A percentile compares a stretch with the other conserved stretches of the same genome.
Conservation (phyloP, 2,888 invertebrate genomes). For the Thalpophila matura region DNA sequence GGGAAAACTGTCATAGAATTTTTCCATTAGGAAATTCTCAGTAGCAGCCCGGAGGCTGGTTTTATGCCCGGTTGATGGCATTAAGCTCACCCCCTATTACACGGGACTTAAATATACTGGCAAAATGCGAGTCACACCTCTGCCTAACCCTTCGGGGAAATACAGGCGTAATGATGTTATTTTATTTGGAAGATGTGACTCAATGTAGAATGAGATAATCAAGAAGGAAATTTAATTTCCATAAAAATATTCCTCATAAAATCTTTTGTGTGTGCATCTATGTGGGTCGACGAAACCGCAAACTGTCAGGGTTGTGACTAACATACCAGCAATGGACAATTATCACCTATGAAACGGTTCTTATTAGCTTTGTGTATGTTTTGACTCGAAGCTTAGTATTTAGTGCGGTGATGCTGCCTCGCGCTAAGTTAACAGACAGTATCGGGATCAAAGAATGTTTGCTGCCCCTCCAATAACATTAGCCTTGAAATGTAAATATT, state of each 20-base stretch:
- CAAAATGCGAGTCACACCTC: too few relatives aligned
- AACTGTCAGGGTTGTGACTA: slow-evolving; percentile 43
- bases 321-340: slow-evolving; percentile 38
- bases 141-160: too few relatives aligned
- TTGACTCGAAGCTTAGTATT: slow-evolving; percentile 3
- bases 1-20: too few relatives aligned
- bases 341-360: slow-evolving; percentile 18
- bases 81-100: too few relatives aligned
- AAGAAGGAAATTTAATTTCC: slow-evolving; percentile 2
- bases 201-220: not conserved
- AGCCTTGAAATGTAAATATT: slow-evolving; percentile 74
- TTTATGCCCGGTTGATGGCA: too few relatives aligned
- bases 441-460: slow-evolving; percentile 45
- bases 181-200: not conserved
- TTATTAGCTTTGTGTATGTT: slow-evolving; percentile 2
- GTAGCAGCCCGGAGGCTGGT: too few relatives aligned
- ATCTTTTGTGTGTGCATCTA: slow-evolving; percentile 4
- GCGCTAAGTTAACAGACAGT: not conserved
- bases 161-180: not conserved
- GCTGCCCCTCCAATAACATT: slow-evolving; percentile 63
- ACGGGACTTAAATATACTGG: too few relatives aligned
- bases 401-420: slow-evolving; percentile 16
- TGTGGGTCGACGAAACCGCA: slow-evolving; percentile 48
- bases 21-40: too few relatives aligned
- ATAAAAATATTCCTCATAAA: slow-evolving; percentile 17